Evolutionary conservation across 2,797 vertebrate genomes (phyloP).

Genomic region (Aeoliscus strigatus): DNA sequence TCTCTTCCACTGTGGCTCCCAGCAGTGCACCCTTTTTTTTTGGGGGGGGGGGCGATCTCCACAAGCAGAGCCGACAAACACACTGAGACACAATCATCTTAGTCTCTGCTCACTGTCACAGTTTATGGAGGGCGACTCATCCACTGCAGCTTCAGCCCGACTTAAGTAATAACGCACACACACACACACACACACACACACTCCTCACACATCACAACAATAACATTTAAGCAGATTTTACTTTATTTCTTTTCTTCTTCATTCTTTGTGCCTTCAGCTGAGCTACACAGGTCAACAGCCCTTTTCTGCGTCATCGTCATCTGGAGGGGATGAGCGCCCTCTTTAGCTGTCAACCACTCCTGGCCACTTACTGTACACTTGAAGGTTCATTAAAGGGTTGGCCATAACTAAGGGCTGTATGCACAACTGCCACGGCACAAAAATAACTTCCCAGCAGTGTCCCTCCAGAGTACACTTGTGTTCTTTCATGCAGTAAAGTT

Average conservation of each 20-base stretch:
- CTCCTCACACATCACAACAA: too few species aligned
- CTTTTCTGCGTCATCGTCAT: slow-evolving; percentile 79
- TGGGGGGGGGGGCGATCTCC: too few species aligned
- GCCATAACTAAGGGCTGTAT: slow-evolving; percentile 41
- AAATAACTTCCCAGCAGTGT: slow-evolving; percentile 28
- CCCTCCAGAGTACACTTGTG: background rate
- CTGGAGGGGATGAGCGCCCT: slow-evolving; percentile 74
- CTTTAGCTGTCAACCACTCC: slow-evolving; percentile 53
- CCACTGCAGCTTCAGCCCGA: slow-evolving; percentile 19
- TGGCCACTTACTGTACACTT: slow-evolving; percentile 63
- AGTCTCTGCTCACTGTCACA: slow-evolving; percentile 53
- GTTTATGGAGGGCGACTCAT: slow-evolving; percentile 33
- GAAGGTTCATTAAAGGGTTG: slow-evolving; percentile 57
- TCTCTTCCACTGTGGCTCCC: slow-evolving; percentile 76
- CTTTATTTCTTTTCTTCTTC: too few species aligned
- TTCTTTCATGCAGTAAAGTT: slow-evolving; percentile 4
- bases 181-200: too few species aligned
- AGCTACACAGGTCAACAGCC: too few species aligned
- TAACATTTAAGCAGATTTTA: too few species aligned
- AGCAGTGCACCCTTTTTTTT: too few species aligned
- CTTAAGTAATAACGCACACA: too few species aligned
- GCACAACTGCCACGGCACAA: slow-evolving; percentile 48
- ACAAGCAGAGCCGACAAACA: slow-evolving; percentile 59
- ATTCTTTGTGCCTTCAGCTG: too few species aligned
- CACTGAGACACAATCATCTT: slow-evolving; percentile 66